Conservation (phyloP, 2,888 invertebrate species). For the Standfussiana lucernea region DNA sequence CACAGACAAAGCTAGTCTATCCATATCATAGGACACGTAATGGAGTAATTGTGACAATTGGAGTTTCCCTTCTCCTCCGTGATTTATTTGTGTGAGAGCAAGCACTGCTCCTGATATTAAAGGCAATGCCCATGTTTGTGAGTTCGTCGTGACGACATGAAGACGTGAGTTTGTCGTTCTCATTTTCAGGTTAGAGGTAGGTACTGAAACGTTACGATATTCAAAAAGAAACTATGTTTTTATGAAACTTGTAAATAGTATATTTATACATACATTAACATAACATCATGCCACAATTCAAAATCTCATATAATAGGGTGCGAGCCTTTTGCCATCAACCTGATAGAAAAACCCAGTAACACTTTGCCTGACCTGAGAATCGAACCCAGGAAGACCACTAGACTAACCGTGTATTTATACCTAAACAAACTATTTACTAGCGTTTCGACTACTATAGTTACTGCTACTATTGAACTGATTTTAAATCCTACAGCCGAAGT, state of each 20-base stretch:
- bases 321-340: background rate
- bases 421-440: background rate
- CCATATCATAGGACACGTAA: background rate
- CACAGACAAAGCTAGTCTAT: background rate
- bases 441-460: background rate
- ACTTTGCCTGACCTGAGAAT: too few relatives aligned
- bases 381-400: background rate
- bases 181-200: constrained; percentile 34
- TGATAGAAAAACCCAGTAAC: background rate
- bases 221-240: background rate
- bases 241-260: background rate
- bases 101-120: constrained; percentile 1
- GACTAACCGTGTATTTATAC: background rate
- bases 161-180: constrained; percentile 43
- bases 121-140: constrained; percentile 2
- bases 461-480: background rate
- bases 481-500: background rate
- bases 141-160: constrained; percentile 23
- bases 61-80: constrained; percentile 25
- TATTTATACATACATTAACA: background rate
- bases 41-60: constrained; percentile 22
- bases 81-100: constrained; percentile 20
- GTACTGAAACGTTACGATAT: constrained; percentile 14
- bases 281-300: background rate
- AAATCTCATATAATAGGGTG: background rate